These are phyloP conservation scores for Malurus splendens DNA, from an alignment of 2,797 vertebrate species.

Conservation along the genomic window DNA sequence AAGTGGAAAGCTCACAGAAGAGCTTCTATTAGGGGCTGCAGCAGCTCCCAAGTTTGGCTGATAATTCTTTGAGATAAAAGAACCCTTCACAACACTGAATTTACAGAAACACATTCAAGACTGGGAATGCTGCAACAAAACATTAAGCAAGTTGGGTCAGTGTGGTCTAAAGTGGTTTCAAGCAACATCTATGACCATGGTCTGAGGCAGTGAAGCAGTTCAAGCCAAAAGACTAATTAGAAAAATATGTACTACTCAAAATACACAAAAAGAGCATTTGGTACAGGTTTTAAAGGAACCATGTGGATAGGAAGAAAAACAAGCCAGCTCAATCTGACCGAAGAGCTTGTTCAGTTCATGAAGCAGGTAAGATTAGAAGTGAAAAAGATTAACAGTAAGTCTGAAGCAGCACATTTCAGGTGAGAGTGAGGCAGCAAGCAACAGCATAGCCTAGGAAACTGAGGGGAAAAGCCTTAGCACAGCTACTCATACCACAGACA, in stretches of 20 bases:
- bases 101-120: neutral
- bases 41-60: neutral
- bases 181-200: neutral
- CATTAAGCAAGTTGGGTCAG: neutral
- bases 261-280: constrained; percentile 9
- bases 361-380: neutral
- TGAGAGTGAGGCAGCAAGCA: neutral
- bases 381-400: neutral
- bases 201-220: neutral
- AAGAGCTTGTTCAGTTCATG: neutral
- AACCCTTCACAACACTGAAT: neutral
- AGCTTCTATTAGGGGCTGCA: neutral
- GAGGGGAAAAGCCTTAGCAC: neutral
- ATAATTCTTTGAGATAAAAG: neutral
- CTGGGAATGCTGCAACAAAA: neutral
- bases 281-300: neutral
- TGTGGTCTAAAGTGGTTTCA: neutral
- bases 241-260: constrained; percentile 4
- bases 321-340: neutral
- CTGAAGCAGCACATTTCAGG: neutral
- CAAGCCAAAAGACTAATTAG: constrained; percentile 8
- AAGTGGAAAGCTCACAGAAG: neutral
- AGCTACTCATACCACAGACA: neutral
- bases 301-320: neutral
- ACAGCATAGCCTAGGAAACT: neutral